Evolutionary conservation across 2,113 vertebrate genomes (phyloP), one percentile per base, ranked within the genome.

Genomic region (Perccottus glenii): DNA sequence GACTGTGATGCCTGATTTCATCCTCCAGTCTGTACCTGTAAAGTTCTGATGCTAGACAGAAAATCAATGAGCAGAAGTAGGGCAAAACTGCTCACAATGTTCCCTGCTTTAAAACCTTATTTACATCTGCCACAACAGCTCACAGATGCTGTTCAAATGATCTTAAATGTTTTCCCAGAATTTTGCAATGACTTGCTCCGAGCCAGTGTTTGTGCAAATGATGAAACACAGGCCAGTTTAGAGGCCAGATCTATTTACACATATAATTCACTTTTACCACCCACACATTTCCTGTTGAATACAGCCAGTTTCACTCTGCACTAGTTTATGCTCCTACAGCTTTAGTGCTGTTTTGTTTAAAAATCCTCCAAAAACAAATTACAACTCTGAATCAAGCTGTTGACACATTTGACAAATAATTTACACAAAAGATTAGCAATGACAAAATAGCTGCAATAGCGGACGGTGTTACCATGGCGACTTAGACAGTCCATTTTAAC

Each of bases 31-130:
- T 76, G 42, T 68, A 33, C 43, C 73, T 65, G 12, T 73, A 75
- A 84, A 84, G 77, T 87, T 73, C 75, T 63, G 67, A 70, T 84
- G 77, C 71, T 27, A 46, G 83, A 90, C 72, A 81, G 75, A 50
- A 89, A 89, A 91, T 89, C 87, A 71, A 82, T 90, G 53, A 50
- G 14, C 43, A 12, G 48, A 36, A 52, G 27, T 5, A 3, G 6
- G 42, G 56, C 63, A 61, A 6, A 67, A 44, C 49, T 14, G 35
- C 36, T 64, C 55, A 47, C 53, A 48, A 33, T 66, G 70, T 48
- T 64, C 42, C 46, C 15, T 49, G 40, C 60, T 55, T 78, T 6
- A 0, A 58, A 82, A 64, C 64, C 44, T 12, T 50, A 33, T 51
- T 70, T 60, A 59, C 48, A 72, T 64, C 16, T 48, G 15, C 44